Percentiles rank a stretch among this genome's conserved stretches.
Conservation (phyloP, 1,140 invertebrate genomes). For the Cydia splendana region DNA sequence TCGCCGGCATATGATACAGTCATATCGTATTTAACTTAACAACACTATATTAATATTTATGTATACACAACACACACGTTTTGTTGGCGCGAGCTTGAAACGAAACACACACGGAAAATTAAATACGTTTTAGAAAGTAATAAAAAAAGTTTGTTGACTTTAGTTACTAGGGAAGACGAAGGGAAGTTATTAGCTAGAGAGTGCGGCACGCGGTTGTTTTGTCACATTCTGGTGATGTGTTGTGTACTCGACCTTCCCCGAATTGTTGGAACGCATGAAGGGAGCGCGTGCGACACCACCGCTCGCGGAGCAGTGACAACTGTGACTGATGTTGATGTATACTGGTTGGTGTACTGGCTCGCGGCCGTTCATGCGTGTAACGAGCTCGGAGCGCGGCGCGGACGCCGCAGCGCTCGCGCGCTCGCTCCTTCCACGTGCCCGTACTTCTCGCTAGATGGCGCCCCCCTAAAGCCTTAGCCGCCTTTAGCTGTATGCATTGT, state of each 20-base stretch:
- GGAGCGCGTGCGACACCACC: constrained; percentile 56
- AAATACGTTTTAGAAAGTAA: constrained; percentile 77
- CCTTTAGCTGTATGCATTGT: neutral
- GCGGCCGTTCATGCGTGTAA: constrained; percentile 51
- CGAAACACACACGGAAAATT: constrained; percentile 76
- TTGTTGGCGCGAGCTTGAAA: constrained; percentile 70
- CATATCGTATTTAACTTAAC: constrained; percentile 80
- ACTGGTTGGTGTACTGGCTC: constrained; percentile 30
- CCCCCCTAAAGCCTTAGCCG: constrained; percentile 23
- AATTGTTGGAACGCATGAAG: constrained; percentile 55
- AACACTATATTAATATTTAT: constrained; percentile 74
- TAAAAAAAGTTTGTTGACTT: constrained; percentile 64
- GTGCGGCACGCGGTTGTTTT: constrained; percentile 57
- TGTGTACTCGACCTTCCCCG: constrained; percentile 59
- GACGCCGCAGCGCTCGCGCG: constrained; percentile 33
- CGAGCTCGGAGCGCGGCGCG: constrained; percentile 38
- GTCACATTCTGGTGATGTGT: constrained; percentile 74
- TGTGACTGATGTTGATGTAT: constrained; percentile 55
- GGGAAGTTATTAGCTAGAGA: constrained; percentile 59
- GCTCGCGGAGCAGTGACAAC: constrained; percentile 56
- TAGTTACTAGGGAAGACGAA: constrained; percentile 61
- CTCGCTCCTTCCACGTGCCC: constrained; percentile 38
- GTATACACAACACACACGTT: constrained; percentile 70
- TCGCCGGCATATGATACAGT: constrained; percentile 93
- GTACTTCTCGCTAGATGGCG: constrained; percentile 52